Conservation (phyloP, 2,113 vertebrate genomes). For the Spea bombifrons region DNA sequence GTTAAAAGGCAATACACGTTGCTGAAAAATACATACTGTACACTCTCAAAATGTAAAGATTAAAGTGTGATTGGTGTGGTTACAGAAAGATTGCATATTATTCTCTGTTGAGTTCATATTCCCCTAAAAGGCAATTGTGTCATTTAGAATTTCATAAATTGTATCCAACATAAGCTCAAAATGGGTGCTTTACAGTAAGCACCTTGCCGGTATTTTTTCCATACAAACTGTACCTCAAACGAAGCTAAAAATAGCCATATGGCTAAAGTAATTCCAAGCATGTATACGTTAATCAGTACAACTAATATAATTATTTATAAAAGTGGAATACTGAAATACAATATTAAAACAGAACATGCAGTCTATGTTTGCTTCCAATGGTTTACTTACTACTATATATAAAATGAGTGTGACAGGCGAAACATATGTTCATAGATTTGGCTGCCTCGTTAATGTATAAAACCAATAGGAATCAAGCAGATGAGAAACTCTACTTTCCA, state of each 20-base stretch:
- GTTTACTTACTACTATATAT: no score
- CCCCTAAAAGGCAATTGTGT: conserved; percentile 25
- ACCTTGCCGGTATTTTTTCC: neutral
- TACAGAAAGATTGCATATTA: conserved; percentile 26
- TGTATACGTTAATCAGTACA: no score
- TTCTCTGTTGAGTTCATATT: conserved; percentile 24
- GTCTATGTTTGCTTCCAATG: no score
- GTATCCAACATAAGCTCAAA: conserved; percentile 1
- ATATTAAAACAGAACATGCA: no score
- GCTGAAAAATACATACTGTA: conserved; percentile 6
- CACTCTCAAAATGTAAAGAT: conserved; percentile 1
- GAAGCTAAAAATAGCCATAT: neutral
- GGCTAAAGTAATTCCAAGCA: neutral
- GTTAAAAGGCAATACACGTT: neutral
- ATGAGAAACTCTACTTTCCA: no score
- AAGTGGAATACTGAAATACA: no score
- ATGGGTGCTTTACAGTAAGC: neutral
- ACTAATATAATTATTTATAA: no score
- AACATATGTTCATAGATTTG: no score
- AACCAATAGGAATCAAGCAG: no score
- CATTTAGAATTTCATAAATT: conserved; percentile 19
- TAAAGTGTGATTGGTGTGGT: conserved; percentile 29
- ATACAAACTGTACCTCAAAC: neutral
- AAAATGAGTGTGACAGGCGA: no score
- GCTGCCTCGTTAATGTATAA: no score